Evolutionary conservation across 2,797 vertebrate genomes (phyloP).

Genomic region (Serranus cabrilla): DNA sequence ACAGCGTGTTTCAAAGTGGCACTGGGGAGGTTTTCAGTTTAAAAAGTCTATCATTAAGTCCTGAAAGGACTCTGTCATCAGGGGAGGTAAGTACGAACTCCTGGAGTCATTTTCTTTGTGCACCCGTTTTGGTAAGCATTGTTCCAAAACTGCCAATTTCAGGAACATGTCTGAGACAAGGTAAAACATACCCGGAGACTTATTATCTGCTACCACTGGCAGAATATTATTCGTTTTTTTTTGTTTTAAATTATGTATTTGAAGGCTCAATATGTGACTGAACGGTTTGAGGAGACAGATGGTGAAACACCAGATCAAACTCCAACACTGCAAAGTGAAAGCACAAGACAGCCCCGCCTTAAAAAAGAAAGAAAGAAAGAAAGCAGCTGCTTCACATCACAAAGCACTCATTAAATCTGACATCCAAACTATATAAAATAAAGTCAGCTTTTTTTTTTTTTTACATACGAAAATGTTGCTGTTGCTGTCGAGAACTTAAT

Average conservation of each 20-base stretch:
- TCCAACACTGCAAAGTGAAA: background rate
- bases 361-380: background rate
- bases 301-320: background rate
- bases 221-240: background rate
- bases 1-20: conserved; percentile 12
- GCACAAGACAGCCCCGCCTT: background rate
- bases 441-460: background rate
- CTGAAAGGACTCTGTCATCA: background rate
- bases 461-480: background rate
- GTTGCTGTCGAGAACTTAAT: background rate
- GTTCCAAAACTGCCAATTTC: background rate
- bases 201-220: too few relatives aligned
- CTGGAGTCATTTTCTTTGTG: background rate
- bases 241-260: background rate
- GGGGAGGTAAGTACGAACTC: background rate
- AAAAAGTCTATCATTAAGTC: background rate
- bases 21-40: background rate
- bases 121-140: background rate
- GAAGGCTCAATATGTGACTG: background rate
- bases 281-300: background rate
- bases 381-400: background rate
- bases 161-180: conserved; percentile 1
- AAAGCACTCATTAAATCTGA: conserved; percentile 5
- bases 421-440: background rate
- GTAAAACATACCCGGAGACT: background rate